phyloP scores from a whole-genome alignment of 2,113 vertebrate species.

The Columba janthina region DNA sequence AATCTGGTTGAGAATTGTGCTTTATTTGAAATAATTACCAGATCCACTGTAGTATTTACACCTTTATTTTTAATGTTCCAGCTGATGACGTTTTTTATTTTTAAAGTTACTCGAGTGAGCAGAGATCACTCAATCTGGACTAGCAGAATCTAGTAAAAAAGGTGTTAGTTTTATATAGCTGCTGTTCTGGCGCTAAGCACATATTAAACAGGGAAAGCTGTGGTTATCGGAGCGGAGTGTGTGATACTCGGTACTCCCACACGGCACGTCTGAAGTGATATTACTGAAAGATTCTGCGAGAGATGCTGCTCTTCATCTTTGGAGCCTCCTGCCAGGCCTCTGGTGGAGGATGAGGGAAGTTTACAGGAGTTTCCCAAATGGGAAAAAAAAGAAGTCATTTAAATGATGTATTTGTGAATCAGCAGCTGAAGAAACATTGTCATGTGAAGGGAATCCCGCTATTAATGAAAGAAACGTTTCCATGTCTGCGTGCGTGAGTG shows the following conservation, averaged over 20 bases:
- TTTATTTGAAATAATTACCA: background rate
- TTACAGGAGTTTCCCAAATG: background rate
- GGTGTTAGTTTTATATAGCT: slow-evolving; percentile 7
- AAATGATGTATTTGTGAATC: background rate
- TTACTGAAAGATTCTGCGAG: background rate
- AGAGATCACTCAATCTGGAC: background rate
- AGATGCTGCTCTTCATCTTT: background rate
- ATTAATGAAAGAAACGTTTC: background rate
- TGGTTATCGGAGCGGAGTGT: background rate
- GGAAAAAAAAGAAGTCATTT: background rate
- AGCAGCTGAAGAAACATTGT: background rate
- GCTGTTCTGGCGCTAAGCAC: background rate
- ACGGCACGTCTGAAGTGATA: background rate
- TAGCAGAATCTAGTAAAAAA: background rate
- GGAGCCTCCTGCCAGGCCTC: background rate
- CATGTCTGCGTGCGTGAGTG: background rate
- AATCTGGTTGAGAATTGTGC: background rate
- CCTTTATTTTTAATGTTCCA: background rate
- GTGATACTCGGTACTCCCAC: background rate
- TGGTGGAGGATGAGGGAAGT: background rate
- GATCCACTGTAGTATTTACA: background rate
- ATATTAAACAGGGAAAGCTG: background rate
- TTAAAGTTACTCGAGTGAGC: background rate
- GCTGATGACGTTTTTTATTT: background rate
- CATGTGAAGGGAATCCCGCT: background rate